Base-by-base conservation (phyloP, 1,140 invertebrate genomes). In the Eupeodes corollae region DNA sequence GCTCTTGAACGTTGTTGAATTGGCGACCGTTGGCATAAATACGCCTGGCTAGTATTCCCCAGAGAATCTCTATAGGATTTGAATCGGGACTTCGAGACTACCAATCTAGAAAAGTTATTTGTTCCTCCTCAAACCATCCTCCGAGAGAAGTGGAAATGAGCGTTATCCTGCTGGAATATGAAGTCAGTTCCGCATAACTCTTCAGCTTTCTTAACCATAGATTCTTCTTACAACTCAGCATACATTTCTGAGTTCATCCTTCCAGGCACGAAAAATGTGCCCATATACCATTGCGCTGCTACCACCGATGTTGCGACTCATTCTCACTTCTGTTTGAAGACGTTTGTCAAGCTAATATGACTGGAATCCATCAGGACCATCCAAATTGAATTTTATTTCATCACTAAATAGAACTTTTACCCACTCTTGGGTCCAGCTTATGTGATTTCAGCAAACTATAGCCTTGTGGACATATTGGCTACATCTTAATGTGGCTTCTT, bases 61-160 rank as follows among this genome's bases (percentile, higher is more conserved):
- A 52, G 12, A 49, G 15, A 16, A 41, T 52, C 14, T 52, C 47
- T 6, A 46, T 44, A 13, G 46, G 47, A 42, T 52, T 48, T 41
- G 48, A 39, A 34, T 48, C 43, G 5, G 50, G 43, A 44, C 31
- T 33, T 15, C 40, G 14, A 21, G 47, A 13, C 14, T 42, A 39
- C 43, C 50, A 52, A 16, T n/a, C 16, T 11, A 52, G 30, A 9
- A 26, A 42, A 14, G 34, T 31, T 12, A 44, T 44, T 13, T 34
- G 18, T 6, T 46, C 5, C 9, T 37, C 33, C 18, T 37, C 19
- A 37, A 46, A 38, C n/a, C n/a, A 26, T 14, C 11, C 26, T 31
- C 8, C 21, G 38, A 9, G 44, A 37, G 19, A 19, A 2, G 21
- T 39, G 44, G 12, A 46, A 38, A 16, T 34, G n/a, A 13, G 44